Percentiles rank a stretch among this genome's conserved stretches.
Evolutionary conservation across 2,113 vertebrate species (phyloP).

Genomic region (Pelecanoides urinatrix): DNA sequence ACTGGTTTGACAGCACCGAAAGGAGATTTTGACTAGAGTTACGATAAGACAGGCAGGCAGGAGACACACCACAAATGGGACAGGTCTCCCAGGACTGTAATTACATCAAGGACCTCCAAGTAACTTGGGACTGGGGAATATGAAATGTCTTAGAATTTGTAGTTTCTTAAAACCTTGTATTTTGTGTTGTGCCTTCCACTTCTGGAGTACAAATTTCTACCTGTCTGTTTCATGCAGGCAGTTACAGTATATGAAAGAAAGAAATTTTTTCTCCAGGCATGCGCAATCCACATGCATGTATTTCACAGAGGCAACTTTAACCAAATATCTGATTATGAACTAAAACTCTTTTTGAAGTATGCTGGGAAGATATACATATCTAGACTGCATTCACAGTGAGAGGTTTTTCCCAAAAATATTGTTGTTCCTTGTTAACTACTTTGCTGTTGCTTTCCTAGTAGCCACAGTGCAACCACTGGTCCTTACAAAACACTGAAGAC

Average conservation of each 20-base stretch:
- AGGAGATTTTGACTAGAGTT: not conserved
- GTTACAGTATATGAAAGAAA: not conserved
- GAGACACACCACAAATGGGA: not conserved
- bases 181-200: not conserved
- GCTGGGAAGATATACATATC: not conserved
- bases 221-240: not conserved
- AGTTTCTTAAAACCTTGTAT: not conserved
- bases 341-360: not conserved
- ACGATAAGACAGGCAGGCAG: not conserved
- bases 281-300: not conserved
- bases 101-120: not conserved
- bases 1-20: not conserved
- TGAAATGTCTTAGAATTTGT: not conserved
- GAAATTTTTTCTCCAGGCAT: not conserved
- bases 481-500: not conserved
- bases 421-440: not conserved
- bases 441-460: not conserved
- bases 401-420: not conserved
- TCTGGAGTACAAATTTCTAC: not conserved
- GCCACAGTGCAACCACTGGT: not conserved
- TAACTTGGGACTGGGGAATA: not conserved
- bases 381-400: not conserved
- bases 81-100: not conserved
- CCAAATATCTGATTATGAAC: not conserved
- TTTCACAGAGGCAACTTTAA: not conserved